phyloP scores from a whole-genome alignment of 2,888 invertebrate genomes.

The Sphaerophoria taeniata region DNA sequence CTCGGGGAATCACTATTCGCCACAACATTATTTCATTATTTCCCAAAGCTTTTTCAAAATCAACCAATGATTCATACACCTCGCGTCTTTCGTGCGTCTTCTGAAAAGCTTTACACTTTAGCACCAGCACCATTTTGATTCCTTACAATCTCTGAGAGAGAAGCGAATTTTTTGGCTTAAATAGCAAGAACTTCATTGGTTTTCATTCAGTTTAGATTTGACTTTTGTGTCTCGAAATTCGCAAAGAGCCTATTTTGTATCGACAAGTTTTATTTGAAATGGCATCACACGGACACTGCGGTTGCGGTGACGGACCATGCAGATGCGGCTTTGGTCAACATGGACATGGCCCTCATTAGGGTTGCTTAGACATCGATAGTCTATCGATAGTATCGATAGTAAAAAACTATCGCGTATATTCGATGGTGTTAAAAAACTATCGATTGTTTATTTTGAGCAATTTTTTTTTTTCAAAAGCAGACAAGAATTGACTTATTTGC shows the following conservation, averaged over 20 bases:
- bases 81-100: background rate
- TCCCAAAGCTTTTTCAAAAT: background rate
- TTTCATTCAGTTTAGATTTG: constrained; percentile 26
- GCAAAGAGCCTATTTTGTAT: background rate
- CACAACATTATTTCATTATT: background rate
- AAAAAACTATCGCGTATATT: no score
- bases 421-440: no score
- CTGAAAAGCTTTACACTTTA: constrained; percentile 14
- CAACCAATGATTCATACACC: background rate
- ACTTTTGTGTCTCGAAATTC: background rate
- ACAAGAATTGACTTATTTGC: no score
- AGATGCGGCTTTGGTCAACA: constrained; percentile 5
- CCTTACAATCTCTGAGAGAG: background rate
- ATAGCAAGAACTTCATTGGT: constrained; percentile 3
- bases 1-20: constrained; percentile 17
- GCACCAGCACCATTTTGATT: background rate
- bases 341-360: background rate
- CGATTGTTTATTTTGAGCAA: no score
- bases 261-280: background rate
- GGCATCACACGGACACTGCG: constrained; percentile 33
- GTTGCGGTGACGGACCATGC: constrained; percentile 1
- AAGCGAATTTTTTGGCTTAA: constrained; percentile 10
- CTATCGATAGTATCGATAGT: no score
- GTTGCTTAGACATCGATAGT: no score
- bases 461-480: no score